Conservation (phyloP, 2,888 invertebrate genomes). For the Hypsopygia costalis region DNA sequence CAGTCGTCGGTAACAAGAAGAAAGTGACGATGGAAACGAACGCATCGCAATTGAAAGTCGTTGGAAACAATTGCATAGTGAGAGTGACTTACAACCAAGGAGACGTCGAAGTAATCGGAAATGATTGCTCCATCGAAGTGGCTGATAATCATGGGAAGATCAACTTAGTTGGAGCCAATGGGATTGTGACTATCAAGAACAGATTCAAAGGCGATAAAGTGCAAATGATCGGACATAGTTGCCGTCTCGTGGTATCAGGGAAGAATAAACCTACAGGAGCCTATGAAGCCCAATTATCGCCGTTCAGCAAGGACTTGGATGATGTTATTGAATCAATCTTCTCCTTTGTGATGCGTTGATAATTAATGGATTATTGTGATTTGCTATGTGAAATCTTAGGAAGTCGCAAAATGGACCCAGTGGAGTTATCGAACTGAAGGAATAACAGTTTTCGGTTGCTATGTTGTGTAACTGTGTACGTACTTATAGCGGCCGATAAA, state of each 20-base stretch:
- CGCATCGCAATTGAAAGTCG: conserved; percentile 55
- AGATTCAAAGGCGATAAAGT: conserved; percentile 61
- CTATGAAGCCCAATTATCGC: conserved; percentile 65
- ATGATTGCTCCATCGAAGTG: conserved; percentile 63
- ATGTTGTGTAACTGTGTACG: not conserved
- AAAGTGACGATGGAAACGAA: conserved; percentile 72
- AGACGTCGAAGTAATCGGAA: conserved; percentile 72
- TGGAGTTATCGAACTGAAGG: not conserved
- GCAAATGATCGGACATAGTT: conserved; percentile 52
- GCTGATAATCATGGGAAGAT: conserved; percentile 57
- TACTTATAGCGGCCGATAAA: too few relatives aligned
- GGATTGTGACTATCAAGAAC: conserved; percentile 50
- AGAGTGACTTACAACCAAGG: conserved; percentile 58
- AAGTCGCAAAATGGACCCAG: conserved; percentile 1
- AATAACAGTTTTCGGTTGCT: not conserved
- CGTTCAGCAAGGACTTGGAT: conserved; percentile 70
- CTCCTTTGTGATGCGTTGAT: conserved; percentile 71
- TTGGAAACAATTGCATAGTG: conserved; percentile 66
- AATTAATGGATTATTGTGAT: not conserved
- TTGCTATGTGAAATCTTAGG: conserved; percentile 1
- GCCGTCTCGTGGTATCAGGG: conserved; percentile 59
- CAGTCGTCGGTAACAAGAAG: conserved; percentile 71
- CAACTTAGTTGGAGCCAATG: conserved; percentile 62
- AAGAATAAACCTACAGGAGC: conserved; percentile 49
- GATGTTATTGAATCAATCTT: conserved; percentile 73